These are phyloP conservation scores for Scomber scombrus DNA, from an alignment of 2,113 vertebrate species.

Conservation along the genomic window DNA sequence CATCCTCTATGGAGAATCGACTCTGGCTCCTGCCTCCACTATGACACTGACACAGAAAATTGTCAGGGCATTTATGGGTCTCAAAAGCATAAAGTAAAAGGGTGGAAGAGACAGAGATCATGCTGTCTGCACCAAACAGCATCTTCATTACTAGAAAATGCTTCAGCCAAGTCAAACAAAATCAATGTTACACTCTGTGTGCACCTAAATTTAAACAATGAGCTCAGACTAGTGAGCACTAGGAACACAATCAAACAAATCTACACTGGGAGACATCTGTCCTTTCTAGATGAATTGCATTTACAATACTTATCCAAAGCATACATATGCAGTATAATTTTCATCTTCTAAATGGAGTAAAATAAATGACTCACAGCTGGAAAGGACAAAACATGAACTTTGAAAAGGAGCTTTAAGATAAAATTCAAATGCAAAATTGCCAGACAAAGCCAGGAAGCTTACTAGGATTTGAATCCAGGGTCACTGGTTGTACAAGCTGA, in stretches of 20 bases:
- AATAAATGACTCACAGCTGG: slow-evolving; percentile 3
- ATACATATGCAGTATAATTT: background rate
- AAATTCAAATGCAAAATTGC: background rate
- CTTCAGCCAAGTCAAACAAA: background rate
- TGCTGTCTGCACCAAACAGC: background rate
- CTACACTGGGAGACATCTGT: background rate
- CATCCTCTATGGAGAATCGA: slow-evolving; percentile 16
- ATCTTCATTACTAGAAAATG: background rate
- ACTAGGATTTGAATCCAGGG: background rate
- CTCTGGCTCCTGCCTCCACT: background rate
- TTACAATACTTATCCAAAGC: background rate
- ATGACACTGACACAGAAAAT: slow-evolving; percentile 30
- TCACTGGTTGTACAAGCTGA: slow-evolving; percentile 6
- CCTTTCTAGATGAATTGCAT: slow-evolving; percentile 6
- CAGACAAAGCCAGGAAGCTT: background rate
- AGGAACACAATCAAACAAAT: background rate
- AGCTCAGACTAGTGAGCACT: background rate
- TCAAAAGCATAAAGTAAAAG: background rate
- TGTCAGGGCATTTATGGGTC: slow-evolving; percentile 20
- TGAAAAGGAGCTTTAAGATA: background rate
- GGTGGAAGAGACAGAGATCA: background rate
- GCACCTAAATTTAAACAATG: background rate
- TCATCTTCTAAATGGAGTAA: background rate
- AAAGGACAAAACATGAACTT: background rate
- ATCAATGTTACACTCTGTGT: background rate